phyloP scores from a whole-genome alignment of 2,113 vertebrate species.

The Thryonomys swinderianus region DNA sequence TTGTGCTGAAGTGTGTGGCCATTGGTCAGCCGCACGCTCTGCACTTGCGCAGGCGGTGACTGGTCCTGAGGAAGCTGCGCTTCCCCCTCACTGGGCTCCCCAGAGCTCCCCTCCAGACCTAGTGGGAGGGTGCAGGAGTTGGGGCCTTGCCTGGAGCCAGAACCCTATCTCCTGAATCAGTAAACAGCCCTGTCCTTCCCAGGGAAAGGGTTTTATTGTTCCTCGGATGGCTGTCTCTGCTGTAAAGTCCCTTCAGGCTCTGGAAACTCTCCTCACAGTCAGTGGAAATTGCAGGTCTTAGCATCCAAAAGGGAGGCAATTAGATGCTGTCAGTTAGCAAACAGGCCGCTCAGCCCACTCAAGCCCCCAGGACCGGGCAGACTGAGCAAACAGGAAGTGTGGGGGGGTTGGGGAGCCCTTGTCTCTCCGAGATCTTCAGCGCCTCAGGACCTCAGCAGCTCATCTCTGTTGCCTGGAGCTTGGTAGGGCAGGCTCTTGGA shows the following conservation, averaged over 20 bases:
- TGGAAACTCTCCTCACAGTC: neutral
- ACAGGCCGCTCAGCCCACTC: neutral
- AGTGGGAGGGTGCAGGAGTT: neutral
- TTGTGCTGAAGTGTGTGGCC: neutral
- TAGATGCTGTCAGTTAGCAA: constrained; percentile 17
- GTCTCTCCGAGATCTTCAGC: neutral
- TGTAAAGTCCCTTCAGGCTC: neutral
- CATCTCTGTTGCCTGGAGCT: neutral
- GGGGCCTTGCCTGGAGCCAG: accelerated
- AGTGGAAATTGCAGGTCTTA: neutral
- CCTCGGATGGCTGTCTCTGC: neutral
- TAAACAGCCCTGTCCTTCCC: neutral
- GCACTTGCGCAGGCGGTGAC: too few species aligned
- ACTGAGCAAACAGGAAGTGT: too few species aligned
- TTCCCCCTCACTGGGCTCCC: too few species aligned
- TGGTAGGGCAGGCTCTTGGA: too few species aligned
- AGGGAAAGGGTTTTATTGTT: neutral
- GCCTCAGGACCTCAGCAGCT: neutral
- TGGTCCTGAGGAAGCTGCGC: neutral
- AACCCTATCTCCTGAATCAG: neutral
- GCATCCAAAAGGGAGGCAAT: neutral
- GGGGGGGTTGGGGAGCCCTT: neutral
- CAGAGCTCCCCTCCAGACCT: neutral
- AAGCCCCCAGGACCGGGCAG: neutral
- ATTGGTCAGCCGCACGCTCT: neutral